Conservation (phyloP, 2,888 invertebrate species). For the Spodoptera exigua region DNA sequence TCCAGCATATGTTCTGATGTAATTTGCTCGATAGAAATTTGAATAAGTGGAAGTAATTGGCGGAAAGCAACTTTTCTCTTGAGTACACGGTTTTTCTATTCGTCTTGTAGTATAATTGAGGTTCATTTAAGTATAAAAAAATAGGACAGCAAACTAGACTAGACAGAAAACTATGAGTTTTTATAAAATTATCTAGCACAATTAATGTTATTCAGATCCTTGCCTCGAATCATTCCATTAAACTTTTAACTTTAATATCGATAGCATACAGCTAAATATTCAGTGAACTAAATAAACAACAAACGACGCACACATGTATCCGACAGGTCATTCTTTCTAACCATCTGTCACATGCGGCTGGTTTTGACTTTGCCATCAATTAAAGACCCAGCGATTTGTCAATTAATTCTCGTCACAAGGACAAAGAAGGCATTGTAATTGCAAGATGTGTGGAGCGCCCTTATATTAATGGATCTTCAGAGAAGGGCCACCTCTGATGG, state of each 20-base stretch:
- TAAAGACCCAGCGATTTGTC: constrained; percentile 70
- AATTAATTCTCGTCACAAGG: constrained; percentile 76
- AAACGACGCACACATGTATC: constrained; percentile 20
- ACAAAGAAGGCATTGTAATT: constrained; percentile 77
- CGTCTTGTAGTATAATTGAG: background rate
- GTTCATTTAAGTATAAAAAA: too few species aligned
- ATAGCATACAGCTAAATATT: background rate
- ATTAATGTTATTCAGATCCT: too few species aligned
- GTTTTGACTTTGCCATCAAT: constrained; percentile 68
- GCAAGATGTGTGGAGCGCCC: constrained; percentile 71
- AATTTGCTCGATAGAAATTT: constrained; percentile 23
- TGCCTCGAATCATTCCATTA: too few species aligned
- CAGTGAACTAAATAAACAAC: constrained; percentile 5
- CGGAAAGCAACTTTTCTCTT: constrained; percentile 3
- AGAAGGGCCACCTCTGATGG: constrained; percentile 42
- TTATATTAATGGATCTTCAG: constrained; percentile 76
- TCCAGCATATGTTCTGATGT: constrained; percentile 55
- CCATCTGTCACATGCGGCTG: constrained; percentile 61
- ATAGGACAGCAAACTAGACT: too few species aligned
- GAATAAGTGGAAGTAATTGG: constrained; percentile 8
- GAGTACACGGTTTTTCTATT: background rate
- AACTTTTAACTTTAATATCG: too few species aligned
- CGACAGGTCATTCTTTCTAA: constrained; percentile 47
- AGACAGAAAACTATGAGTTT: too few species aligned
- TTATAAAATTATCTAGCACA: too few species aligned